These are phyloP conservation scores for Ips typographus DNA, from an alignment of 1,140 invertebrate genomes.

Conservation along the genomic window DNA sequence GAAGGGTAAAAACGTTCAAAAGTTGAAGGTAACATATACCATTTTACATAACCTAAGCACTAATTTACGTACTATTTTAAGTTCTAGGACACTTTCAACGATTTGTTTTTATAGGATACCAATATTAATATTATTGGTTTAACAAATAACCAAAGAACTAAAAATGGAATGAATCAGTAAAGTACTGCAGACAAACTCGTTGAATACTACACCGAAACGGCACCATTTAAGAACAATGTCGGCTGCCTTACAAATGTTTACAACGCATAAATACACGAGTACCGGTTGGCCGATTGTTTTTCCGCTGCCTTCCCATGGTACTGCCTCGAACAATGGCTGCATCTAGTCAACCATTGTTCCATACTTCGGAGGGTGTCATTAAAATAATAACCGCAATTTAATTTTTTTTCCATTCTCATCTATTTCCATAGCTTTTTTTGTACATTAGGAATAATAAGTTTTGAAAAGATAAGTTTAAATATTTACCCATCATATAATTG, in stretches of 20 bases:
- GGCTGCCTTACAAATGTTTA: constrained; percentile 32
- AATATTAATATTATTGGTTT: too few species aligned
- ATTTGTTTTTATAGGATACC: too few species aligned
- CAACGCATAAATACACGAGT: constrained; percentile 24
- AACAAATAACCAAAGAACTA: too few species aligned
- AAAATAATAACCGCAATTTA: constrained; percentile 34
- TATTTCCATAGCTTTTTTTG: constrained; percentile 9
- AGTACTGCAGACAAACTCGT: neutral
- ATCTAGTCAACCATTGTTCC: constrained; percentile 35
- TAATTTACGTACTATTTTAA: too few species aligned
- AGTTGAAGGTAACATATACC: too few species aligned
- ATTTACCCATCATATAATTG: neutral
- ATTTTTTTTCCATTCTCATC: constrained; percentile 20
- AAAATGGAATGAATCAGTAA: too few species aligned
- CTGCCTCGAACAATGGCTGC: constrained; percentile 30
- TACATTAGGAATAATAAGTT: neutral
- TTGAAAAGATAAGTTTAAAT: neutral
- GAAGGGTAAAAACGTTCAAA: too few species aligned
- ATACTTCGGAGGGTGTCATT: constrained; percentile 22
- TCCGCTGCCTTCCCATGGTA: constrained; percentile 28
- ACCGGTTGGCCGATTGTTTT: constrained; percentile 31
- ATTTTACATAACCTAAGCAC: too few species aligned
- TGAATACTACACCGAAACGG: constrained; percentile 21
- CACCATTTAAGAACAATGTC: constrained; percentile 30
- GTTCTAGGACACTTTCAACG: too few species aligned